Base-by-base conservation (phyloP, 2,113 vertebrate species). In the Mustela nigripes region DNA sequence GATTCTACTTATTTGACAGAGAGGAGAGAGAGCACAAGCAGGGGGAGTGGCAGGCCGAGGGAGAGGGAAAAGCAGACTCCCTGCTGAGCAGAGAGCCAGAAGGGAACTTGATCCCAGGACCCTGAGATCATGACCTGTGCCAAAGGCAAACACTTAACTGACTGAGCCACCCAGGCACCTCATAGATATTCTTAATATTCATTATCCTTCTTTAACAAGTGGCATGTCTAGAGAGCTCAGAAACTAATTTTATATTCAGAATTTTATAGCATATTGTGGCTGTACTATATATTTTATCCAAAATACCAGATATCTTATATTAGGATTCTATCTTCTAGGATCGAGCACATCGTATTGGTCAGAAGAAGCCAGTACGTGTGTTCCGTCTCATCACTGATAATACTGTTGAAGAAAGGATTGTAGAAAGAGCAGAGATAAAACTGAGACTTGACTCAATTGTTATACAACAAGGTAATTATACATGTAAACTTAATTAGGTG, bases 361-460 rank as follows among this genome's bases (percentile, higher is more conserved):
- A 99, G 98, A 99, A 99, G 98, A 99, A 99, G 98, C 98, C 99
- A 45, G 99, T 99, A 87, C 99, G 99, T 97, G 99, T 99, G 79
- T 99, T 99, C 31, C 99, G 99, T 81, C 99, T 99, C 80, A 99
- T 99, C 98, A 99, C 99, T 7, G 99, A 99, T 96, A 99, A 99
- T 98, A 99, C 99, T 86, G 99, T 99, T 97, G 99, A 99, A 98
- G 99, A 99, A 97, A 99, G 99, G 96, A 99, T 99, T 98, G 99
- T 99, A 97, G 99, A 99, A 98, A 99, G 99, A 99, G 99, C 99
- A 42, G 99, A 99, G 98, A 99, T 99, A 98, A 99, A 99, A 97
- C 98, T 99, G 97, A 99, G 99, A 15, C 99, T 99, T 92, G 99
- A 99, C 96, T 99, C 99, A 91, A 99, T 99, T 98, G 99, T 99